Evolutionary conservation across 2,113 vertebrate species (phyloP).

Genomic region (Antennarius striatus): DNA sequence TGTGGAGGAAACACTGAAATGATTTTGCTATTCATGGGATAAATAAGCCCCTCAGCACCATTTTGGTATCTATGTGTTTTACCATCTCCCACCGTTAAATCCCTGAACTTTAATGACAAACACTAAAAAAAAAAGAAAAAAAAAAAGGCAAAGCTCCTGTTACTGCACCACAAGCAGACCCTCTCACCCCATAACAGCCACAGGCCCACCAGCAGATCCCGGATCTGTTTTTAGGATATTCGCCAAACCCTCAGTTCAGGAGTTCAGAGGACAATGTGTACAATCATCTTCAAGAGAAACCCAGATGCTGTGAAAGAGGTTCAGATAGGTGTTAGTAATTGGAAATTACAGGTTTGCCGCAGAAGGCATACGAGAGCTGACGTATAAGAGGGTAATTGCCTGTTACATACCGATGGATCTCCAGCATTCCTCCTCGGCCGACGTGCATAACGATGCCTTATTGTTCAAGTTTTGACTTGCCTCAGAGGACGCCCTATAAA

Average conservation of each 20-base stretch:
- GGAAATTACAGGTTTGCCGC: conserved; percentile 55
- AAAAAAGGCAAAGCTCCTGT: conserved; percentile 10
- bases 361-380: conserved; percentile 58
- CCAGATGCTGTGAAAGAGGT: conserved; percentile 41
- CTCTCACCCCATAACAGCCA: conserved; percentile 12
- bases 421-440: conserved; percentile 70
- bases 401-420: conserved; percentile 64
- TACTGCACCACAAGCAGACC: conserved; percentile 13
- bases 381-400: conserved; percentile 69
- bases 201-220: neutral
- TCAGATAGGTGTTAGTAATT: conserved; percentile 46
- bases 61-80: conserved; percentile 14
- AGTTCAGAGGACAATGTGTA: conserved; percentile 29
- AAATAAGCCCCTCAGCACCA: conserved; percentile 11
- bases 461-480: conserved; percentile 74
- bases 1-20: conserved; percentile 15
- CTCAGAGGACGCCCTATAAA: conserved; percentile 58
- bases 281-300: conserved; percentile 16
- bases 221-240: neutral
- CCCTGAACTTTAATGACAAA: conserved; percentile 26
- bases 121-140: conserved; percentile 7
- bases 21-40: conserved; percentile 15
- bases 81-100: conserved; percentile 21
- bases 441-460: conserved; percentile 64
- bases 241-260: conserved; percentile 18